Base-by-base conservation (phyloP, 2,888 invertebrate genomes). In the Trichopria drosophilae region DNA sequence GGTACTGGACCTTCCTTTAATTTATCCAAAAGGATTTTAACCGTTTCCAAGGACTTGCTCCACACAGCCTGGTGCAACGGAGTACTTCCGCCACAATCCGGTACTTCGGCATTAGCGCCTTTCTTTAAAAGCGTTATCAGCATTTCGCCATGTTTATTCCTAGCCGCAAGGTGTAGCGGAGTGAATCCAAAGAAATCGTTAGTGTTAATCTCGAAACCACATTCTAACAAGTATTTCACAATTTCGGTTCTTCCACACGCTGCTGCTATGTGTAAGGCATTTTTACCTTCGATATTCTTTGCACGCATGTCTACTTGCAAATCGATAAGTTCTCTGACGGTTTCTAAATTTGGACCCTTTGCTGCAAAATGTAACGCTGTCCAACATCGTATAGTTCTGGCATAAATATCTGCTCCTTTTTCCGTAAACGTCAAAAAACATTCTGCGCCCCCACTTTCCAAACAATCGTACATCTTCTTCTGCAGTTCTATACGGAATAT, bases 361-460 rank as follows among this genome's bases (percentile, higher is more conserved):
- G 37, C 42, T 13, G 52, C 52, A 31, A 39, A 24, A 18, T 52
- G 52, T 19, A 52, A 16, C 3, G 51, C n/a, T 3, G 46, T 47
- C 35, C 41, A 41, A 6, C 10, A 22, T 7, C 47, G 26, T 23
- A 29, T 19, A 24, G 36, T 37, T 7, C 24, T 29, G 10, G 32
- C 41, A 20, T 47, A 36, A 13, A 52, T 47, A 9, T 52, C 51
- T 4, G 41, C 41, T 19, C 59, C 59, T 13, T 39, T 31, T 29
- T 39, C 29, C 19, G 44, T 51, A 31, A 26, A 57, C 32, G 12
- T 18, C 22, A 39, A 50, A 22, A 49, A 43, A 23, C 7, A 10
- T 42, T 51, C 51, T n/a, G 60, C 20, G 39, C 43, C 49, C 20
- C 53, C 53, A 3, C 42, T 47, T 40, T 59, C 49, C 2, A 58